Evolutionary conservation across 1,140 invertebrate species (phyloP).

Genomic region (Portunus trituberculatus): DNA sequence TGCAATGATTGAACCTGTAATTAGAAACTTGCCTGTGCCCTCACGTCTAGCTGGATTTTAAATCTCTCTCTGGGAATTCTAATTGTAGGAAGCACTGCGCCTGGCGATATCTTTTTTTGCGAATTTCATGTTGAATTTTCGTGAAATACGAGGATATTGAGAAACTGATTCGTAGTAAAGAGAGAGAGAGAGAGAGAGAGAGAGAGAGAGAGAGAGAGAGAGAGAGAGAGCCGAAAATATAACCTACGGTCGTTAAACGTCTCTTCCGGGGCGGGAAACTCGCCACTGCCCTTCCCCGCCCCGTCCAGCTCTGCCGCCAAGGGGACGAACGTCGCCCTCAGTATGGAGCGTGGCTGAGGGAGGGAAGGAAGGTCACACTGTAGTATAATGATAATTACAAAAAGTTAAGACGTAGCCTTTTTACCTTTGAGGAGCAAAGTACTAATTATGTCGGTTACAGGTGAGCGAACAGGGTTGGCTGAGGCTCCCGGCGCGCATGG

Average conservation of each 20-base stretch:
- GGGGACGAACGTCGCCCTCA: not conserved
- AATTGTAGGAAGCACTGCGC: not conserved
- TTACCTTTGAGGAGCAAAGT: not conserved
- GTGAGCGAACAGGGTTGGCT: not conserved
- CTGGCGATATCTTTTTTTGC: not conserved
- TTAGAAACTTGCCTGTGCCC: not conserved
- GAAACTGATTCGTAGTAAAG: not conserved
- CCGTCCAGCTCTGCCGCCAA: not conserved
- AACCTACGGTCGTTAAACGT: not conserved
- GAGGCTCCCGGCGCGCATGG: not conserved
- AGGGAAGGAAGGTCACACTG: not conserved
- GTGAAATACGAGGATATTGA: too few species aligned
- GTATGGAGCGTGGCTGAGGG: not conserved
- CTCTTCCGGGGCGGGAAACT: not conserved
- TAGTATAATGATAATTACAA: constrained; percentile 14
- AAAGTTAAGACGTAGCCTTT: constrained; percentile 7
- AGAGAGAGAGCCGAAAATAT: too few species aligned
- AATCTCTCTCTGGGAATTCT: not conserved
- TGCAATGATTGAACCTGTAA: not conserved
- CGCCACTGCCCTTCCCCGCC: not conserved
- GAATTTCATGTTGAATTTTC: not conserved
- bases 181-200: too few species aligned
- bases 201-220: too few species aligned
- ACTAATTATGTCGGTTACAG: constrained; percentile 1
- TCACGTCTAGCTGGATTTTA: not conserved